Base-by-base conservation (phyloP, 2,113 vertebrate genomes). In the Ursus arctos region DNA sequence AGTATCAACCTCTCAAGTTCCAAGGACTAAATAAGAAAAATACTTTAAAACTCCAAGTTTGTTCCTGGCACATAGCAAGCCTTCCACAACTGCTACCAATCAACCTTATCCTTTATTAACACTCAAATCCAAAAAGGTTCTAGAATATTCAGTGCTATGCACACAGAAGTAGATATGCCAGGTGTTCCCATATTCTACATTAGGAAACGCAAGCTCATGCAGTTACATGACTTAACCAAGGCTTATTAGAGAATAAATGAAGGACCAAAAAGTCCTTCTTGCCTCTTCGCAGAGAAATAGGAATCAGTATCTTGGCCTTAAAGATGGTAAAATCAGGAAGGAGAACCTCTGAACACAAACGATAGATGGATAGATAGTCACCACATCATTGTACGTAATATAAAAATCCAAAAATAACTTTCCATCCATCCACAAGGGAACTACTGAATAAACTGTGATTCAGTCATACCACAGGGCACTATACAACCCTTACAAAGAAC, bases 191-290 rank as follows among this genome's bases (percentile, higher is more conserved):
- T 76, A 85, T 69, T 81, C 65, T 33, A 53, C 5, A 31, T 43
- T 43, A 85, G 33, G n/a, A 96, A 95, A 95, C 53, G 84, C 55
- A 84, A 40, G 26, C 59, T 65, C 40, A 67, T 1, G 7, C 57
- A 24, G 28, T 76, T 69, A 86, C 79, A 22, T 83, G 49, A 24
- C 43, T 57, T 81, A 57, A 28, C 55, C 31, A 84, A 86, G 28
- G 9, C 80, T 80, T 72, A 40, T 61, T 5, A 84, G 47, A 93
- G 53, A 88, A 72, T n/a, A 83, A 85, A 57, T 19, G 15, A 24
- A 88, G 57, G 21, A 16, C 28, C n/a, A 94, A n/a, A 77, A 49
- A 88, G n/a, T 94, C 36, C 71, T 86, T 96, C 28, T 93, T 57
- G 5, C 36, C 4, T 19, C 87, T 86, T 87, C 63, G 26, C 61